phyloP scores from a whole-genome alignment of 2,888 invertebrate species.

The Diplolepis rosae region DNA sequence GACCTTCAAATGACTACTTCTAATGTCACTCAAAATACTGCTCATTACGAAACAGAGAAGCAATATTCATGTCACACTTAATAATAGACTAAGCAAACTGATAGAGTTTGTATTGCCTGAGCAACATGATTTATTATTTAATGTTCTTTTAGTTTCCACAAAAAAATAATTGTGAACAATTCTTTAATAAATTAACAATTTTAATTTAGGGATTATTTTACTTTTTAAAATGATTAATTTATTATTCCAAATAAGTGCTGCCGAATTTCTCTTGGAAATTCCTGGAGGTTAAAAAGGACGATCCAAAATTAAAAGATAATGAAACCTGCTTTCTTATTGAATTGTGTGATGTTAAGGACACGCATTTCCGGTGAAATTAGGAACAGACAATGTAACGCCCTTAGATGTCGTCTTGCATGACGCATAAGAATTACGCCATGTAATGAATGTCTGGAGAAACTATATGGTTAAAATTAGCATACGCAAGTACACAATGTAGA shows the following conservation, averaged over 20 bases:
- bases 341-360: background rate
- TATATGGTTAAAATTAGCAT: conserved; percentile 3
- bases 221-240: background rate
- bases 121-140: too few species aligned
- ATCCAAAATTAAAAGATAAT: conserved; percentile 7
- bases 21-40: too few species aligned
- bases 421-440: conserved; percentile 26
- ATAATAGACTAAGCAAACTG: too few species aligned
- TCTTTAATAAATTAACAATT: too few species aligned
- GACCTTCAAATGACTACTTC: too few species aligned
- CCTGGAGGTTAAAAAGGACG: background rate
- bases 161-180: too few species aligned
- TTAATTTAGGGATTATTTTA: too few species aligned
- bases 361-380: conserved; percentile 21
- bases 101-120: too few species aligned
- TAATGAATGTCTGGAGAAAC: conserved; percentile 13
- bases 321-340: conserved; percentile 3
- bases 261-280: background rate
- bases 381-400: conserved; percentile 16
- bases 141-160: too few species aligned
- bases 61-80: too few species aligned
- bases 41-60: too few species aligned
- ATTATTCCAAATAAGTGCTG: background rate
- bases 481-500: background rate
- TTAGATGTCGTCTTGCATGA: conserved; percentile 17